These are phyloP conservation scores for Apamea sordens DNA, from an alignment of 2,888 invertebrate genomes.

Conservation along the genomic window DNA sequence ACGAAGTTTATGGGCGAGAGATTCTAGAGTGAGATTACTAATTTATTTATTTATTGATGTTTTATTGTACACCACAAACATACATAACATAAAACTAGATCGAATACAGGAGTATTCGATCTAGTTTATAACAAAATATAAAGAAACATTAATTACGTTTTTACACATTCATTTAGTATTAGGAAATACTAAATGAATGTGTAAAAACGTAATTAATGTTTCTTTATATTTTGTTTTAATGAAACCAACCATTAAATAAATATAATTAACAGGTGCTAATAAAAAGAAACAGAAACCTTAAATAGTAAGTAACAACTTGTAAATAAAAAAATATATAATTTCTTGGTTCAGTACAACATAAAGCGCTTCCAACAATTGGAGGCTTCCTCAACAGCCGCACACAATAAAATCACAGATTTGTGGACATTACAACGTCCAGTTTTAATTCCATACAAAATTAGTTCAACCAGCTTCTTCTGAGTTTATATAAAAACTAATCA, in stretches of 20 bases:
- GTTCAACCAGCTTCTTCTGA: slow-evolving; percentile 78
- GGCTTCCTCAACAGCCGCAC: slow-evolving; percentile 84
- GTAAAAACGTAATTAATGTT: background rate
- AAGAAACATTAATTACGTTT: too few relatives aligned
- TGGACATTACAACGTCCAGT: slow-evolving; percentile 78
- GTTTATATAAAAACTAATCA: slow-evolving; percentile 81
- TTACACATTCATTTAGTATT: too few relatives aligned
- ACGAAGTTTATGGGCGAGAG: background rate
- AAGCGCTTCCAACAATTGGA: slow-evolving; percentile 71
- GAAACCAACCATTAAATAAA: background rate
- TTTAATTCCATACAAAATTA: slow-evolving; percentile 83
- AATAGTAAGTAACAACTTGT: background rate
- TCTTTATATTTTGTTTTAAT: background rate
- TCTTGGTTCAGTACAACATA: slow-evolving; percentile 66
- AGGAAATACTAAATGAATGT: too few relatives aligned
- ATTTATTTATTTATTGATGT: background rate
- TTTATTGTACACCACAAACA: too few relatives aligned
- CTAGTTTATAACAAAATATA: too few relatives aligned
- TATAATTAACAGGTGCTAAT: background rate
- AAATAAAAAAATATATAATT: background rate
- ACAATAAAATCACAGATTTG: slow-evolving; percentile 85
- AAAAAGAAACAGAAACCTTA: background rate
- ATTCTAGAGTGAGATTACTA: background rate
- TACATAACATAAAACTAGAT: too few relatives aligned
- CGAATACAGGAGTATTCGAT: too few relatives aligned